Conservation (phyloP, 2,113 vertebrate species). For the Dasyornis broadbenti region DNA sequence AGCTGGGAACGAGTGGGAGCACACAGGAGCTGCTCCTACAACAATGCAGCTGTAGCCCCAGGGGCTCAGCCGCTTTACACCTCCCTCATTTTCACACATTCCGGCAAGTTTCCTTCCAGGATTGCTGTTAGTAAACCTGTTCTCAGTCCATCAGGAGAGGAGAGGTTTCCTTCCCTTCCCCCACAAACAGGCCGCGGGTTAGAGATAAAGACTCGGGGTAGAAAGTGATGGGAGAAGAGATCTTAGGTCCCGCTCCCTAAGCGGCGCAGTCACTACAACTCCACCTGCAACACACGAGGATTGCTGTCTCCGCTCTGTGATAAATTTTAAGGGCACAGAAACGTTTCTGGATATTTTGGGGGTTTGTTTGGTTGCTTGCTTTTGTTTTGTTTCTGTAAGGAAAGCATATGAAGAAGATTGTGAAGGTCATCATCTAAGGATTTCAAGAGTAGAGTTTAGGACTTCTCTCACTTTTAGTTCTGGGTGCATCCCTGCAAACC, state of each 20-base stretch:
- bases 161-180: neutral
- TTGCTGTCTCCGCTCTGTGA: accelerated
- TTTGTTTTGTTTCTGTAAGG: neutral
- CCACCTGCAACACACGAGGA: neutral
- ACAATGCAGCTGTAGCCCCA: neutral
- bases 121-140: neutral
- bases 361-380: neutral
- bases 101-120: neutral
- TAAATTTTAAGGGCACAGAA: neutral
- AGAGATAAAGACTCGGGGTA: neutral
- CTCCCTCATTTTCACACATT: neutral
- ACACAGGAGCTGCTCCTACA: accelerated
- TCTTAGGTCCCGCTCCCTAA: neutral
- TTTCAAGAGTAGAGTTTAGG: neutral
- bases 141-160: neutral
- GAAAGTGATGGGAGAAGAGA: neutral
- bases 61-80: neutral
- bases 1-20: too few relatives aligned
- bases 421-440: accelerated
- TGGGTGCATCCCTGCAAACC: neutral
- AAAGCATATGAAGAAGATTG: neutral
- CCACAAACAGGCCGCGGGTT: neutral
- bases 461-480: neutral
- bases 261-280: neutral
- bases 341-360: neutral